phyloP scores from a whole-genome alignment of 2,888 invertebrate species.

The Glyphotaelius pellucidus region DNA sequence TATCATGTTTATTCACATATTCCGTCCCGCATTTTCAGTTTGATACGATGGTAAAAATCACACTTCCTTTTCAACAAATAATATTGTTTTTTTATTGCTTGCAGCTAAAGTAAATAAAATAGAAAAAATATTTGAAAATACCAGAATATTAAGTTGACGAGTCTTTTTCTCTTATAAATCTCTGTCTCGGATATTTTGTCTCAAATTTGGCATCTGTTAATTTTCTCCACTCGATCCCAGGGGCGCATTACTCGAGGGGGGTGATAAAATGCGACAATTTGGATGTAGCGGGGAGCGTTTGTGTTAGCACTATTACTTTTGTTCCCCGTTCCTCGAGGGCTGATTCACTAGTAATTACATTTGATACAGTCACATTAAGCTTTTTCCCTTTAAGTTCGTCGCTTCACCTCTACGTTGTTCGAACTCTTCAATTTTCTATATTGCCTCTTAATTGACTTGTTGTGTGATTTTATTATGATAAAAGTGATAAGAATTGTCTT shows the following conservation, averaged over 20 bases:
- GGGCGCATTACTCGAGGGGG: conserved; percentile 30
- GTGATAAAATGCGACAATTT: conserved; percentile 55
- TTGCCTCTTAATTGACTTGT: not conserved
- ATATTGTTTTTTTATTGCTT: not conserved
- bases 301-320: conserved; percentile 49
- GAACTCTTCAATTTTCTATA: not conserved
- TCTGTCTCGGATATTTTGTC: not conserved
- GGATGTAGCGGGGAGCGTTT: conserved; percentile 42
- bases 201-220: conserved; percentile 39
- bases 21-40: not conserved
- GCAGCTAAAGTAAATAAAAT: not conserved
- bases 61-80: not conserved
- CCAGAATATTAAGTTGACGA: not conserved
- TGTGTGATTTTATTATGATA: not conserved
- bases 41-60: not conserved
- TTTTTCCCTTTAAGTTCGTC: not conserved
- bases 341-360: conserved; percentile 61
- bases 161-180: not conserved
- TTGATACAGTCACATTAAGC: conserved; percentile 46
- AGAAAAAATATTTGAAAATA: not conserved
- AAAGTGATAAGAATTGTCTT: not conserved
- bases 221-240: conserved; percentile 29
- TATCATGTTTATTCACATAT: not conserved
- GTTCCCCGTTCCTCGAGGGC: conserved; percentile 17
- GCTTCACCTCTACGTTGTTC: not conserved